A percentile compares a stretch with the other conserved stretches of the same genome.
Conservation (phyloP, 2,797 vertebrate species). For the Poecilia picta region DNA sequence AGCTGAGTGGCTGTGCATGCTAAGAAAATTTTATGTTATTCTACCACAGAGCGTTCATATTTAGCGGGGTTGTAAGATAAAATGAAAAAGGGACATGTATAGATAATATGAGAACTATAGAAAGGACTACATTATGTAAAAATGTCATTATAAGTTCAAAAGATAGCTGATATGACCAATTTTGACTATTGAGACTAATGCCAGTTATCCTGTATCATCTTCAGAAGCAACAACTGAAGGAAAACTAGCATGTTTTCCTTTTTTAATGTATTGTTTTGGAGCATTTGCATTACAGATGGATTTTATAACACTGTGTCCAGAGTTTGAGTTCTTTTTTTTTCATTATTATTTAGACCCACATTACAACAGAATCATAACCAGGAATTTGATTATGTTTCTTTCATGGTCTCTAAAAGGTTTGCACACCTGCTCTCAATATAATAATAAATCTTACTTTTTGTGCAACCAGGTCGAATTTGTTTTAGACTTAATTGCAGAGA, state of each 20-base stretch:
- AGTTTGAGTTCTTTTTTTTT: background rate
- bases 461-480: background rate
- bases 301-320: background rate
- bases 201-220: background rate
- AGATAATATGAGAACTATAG: background rate
- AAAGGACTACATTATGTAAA: background rate
- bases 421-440: background rate
- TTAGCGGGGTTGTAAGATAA: background rate
- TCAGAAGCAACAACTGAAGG: background rate
- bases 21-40: background rate
- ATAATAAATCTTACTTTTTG: background rate
- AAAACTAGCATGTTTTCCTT: background rate
- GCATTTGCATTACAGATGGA: background rate
- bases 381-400: background rate
- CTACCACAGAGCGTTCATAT: background rate
- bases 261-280: background rate
- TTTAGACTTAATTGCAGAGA: background rate
- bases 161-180: background rate
- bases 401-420: background rate
- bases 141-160: background rate
- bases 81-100: background rate
- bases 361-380: background rate
- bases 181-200: background rate
- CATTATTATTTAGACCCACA: background rate
- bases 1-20: background rate